Evolutionary conservation across 2,797 vertebrate species (phyloP).

Genomic region (Scarus forsteni): DNA sequence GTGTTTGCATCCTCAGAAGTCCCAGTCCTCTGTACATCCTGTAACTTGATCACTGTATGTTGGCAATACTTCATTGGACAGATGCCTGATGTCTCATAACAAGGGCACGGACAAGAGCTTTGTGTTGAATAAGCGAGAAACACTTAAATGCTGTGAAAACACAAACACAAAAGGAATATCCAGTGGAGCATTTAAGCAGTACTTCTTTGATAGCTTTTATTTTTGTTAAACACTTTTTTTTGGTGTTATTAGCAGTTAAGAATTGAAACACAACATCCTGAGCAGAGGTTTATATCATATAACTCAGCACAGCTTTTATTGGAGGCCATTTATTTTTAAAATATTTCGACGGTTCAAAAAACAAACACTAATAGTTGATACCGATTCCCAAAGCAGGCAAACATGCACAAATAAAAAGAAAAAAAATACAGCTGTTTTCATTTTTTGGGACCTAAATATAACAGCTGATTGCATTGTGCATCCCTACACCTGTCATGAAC

Average conservation of each 20-base stretch:
- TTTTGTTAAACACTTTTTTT: neutral
- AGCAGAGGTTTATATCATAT: too few relatives aligned
- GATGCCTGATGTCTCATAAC: slow-evolving; percentile 59
- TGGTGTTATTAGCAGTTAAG: neutral
- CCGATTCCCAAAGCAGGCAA: too few relatives aligned
- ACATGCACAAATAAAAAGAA: too few relatives aligned
- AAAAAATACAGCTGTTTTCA: too few relatives aligned
- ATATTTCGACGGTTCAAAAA: too few relatives aligned
- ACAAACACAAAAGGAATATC: slow-evolving; percentile 1
- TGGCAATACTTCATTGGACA: slow-evolving; percentile 55
- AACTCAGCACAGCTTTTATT: too few relatives aligned
- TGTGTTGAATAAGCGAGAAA: slow-evolving; percentile 36
- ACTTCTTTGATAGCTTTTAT: neutral
- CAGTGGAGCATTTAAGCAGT: neutral
- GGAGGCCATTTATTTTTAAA: too few relatives aligned
- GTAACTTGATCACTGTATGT: slow-evolving; percentile 63
- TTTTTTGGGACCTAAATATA: too few relatives aligned
- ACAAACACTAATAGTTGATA: too few relatives aligned
- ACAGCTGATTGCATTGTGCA: too few relatives aligned
- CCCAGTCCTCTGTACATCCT: slow-evolving; percentile 39
- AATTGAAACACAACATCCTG: too few relatives aligned
- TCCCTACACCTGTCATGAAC: too few relatives aligned
- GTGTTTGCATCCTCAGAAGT: slow-evolving; percentile 62
- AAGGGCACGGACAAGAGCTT: slow-evolving; percentile 44
- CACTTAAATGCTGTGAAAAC: slow-evolving; percentile 13